These are phyloP conservation scores for Trichonephila inaurata DNA, from an alignment of 1,140 invertebrate species.

Conservation along the genomic window DNA sequence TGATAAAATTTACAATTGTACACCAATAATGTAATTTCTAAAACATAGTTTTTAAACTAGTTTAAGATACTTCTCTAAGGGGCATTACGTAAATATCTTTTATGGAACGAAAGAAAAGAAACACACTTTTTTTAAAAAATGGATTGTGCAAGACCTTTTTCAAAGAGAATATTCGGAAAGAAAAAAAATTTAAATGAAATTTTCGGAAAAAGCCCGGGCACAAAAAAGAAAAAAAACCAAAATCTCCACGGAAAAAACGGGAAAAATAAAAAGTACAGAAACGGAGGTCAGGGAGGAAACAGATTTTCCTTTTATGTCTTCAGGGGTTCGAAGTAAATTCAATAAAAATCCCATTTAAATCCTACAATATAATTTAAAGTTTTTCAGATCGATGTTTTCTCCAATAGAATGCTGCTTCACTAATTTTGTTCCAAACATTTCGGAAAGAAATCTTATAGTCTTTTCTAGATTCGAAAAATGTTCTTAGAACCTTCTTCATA, in stretches of 20 bases:
- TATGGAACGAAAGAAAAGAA: too few relatives aligned
- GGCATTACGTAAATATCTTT: too few relatives aligned
- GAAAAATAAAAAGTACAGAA: constrained; percentile 59
- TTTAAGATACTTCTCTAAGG: too few relatives aligned
- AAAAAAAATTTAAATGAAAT: not conserved
- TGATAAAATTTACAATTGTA: too few relatives aligned
- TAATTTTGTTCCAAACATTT: constrained; percentile 38
- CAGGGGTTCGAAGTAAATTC: constrained; percentile 30
- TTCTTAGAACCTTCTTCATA: too few relatives aligned
- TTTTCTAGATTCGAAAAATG: not conserved
- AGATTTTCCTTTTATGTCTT: constrained; percentile 53
- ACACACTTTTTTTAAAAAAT: too few relatives aligned
- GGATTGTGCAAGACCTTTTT: too few relatives aligned
- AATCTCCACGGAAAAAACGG: constrained; percentile 37
- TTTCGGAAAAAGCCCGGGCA: not conserved
- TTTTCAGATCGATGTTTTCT: not conserved
- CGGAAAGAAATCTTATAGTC: not conserved
- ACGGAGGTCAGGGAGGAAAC: constrained; percentile 18
- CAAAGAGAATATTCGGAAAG: too few relatives aligned
- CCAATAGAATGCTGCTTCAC: constrained; percentile 33
- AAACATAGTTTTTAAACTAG: too few relatives aligned
- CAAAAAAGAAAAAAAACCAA: constrained; percentile 14
- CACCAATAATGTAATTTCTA: too few relatives aligned
- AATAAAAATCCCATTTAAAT: constrained; percentile 67
- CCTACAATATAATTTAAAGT: constrained; percentile 42